Base-by-base conservation (phyloP, 2,888 invertebrate species). In the Lordiphosa andalusiaca region DNA sequence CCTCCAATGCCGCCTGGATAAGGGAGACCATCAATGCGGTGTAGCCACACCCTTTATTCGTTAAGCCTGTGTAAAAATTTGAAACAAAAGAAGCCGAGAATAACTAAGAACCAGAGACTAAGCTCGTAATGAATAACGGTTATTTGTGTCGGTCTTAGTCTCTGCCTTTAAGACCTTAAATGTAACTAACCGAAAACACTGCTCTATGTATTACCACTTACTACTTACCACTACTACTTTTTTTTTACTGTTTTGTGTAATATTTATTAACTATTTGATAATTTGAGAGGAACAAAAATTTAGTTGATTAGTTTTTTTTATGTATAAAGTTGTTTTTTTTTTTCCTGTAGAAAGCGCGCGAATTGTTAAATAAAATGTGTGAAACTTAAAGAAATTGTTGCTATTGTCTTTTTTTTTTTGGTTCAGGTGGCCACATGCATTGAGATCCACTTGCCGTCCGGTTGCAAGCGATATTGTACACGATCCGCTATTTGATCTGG, bases 1-100 rank as follows among this genome's bases (percentile, higher is more conserved):
- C 93, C 10, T 94, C 96, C 0, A 96, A 96, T 85, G 92, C 95
- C 21, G 95, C 95, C 69, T 96, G 96, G 96, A 95, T 96, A 78
- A 91, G 92, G 77, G 93, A 95, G 75, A 95, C 95, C 6, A 93
- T 95, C 58, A 92, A 92, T 70, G 83, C 90, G 35, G 82, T 81
- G 54, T 89, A 86, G 51, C 12, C 23, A 40, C 23, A 40, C 19
- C 23, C 13, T 5, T 10, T 35, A 9, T 36, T 35, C 1, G 4
- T 7, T 52, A 42, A 53, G 46, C 59, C 48, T 71, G 38, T 52
- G 54, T 56, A 44, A 36, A 52, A 63, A 62, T 57, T 48, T 53
- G 53, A 57, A 47, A 6, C 21, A 40, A 47, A 51, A 44, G 42
- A 54, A 37, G 54, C 19, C 40, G 23, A 53, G 39, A 48, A 48